These are phyloP conservation scores for Xiphophorus birchmanni DNA, from an alignment of 2,797 vertebrate species.

Conservation along the genomic window DNA sequence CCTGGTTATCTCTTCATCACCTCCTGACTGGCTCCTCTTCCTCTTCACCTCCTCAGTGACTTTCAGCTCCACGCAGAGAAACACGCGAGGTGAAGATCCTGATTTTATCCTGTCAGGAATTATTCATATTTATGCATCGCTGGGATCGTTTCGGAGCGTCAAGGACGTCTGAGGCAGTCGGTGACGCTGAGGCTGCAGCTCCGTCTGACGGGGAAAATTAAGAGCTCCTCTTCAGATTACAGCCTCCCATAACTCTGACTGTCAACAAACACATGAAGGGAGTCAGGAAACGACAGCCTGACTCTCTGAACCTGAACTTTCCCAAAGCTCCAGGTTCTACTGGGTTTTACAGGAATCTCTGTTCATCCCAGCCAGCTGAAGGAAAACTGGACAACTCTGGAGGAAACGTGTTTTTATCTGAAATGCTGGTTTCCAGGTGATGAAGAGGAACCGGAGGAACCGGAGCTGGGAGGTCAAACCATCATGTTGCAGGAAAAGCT, in stretches of 20 bases:
- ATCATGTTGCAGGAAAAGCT: not conserved
- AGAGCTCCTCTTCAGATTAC: slow-evolving; percentile 33
- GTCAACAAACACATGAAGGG: slow-evolving; percentile 6
- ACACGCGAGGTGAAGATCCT: slow-evolving; percentile 45
- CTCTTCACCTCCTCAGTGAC: not conserved
- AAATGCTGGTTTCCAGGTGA: not conserved
- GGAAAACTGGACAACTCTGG: not conserved
- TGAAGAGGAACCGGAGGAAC: not conserved
- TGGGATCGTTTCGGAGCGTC: slow-evolving; percentile 37
- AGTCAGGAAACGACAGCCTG: not conserved
- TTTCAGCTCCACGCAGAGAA: slow-evolving; percentile 15
- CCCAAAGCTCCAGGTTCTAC: not conserved
- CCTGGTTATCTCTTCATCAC: slow-evolving; percentile 7
- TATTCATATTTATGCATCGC: slow-evolving; percentile 52
- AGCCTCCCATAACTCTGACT: slow-evolving; percentile 19
- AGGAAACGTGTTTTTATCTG: not conserved
- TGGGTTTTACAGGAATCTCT: not conserved
- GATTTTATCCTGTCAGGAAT: slow-evolving; percentile 56
- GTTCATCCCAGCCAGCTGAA: not conserved
- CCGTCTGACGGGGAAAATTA: slow-evolving; percentile 29
- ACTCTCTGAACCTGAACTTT: not conserved
- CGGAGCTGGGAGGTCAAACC: not conserved
- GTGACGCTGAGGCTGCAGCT: slow-evolving; percentile 11
- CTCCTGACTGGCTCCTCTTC: slow-evolving; percentile 6
- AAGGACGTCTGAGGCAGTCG: slow-evolving; percentile 40